Evolutionary conservation across 2,888 invertebrate genomes (phyloP), one percentile per base, ranked within the genome.

Genomic region (Rotaria macrura): DNA sequence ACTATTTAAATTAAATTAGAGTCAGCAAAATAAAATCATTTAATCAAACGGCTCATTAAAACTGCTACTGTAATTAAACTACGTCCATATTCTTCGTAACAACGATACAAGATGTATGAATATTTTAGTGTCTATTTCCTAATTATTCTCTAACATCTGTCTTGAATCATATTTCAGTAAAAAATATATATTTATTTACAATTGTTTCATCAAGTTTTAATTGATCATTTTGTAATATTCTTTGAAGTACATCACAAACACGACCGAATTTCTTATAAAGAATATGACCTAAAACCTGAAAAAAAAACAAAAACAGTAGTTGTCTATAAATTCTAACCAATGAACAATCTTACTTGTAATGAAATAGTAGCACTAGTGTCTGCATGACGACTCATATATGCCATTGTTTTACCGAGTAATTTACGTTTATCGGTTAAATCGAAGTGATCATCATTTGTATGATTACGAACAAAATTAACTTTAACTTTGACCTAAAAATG

Each of bases 401-500:
- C 40, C 0, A 43, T 43, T 79, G 43, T 79, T 79, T 79, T 79
- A 14, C 79, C 79, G 5, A 79, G 25, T 43, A 79, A 43, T 79
- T 79, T 79, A 6, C 43, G 40, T 43, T 79, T 79, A 43, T 79
- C 79, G 0, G 9, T 79, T 6, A 79, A 43, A 79, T 43, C 79
- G 14, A 43, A 79, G 43, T 79, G 79, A 79, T 79, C 79, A 79
- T 79, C 79, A n/a, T 79, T 79, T 1, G 43, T 79, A 43, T 43
- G 12, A 79, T 79, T 79, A n/a, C 79, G 79, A 79, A 79, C 79
- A 43, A 43, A 79, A 38, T 40, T 12, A 25, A 79, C 43, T 79
- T 79, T 79, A 4, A 79, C 43, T 79, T 79, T 79, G 25, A 79
- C 65, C 49, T 49, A 17, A 49, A 49, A 49, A 47, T 12, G 9